Evolutionary conservation across 1,140 invertebrate species (phyloP).

Genomic region (Drosophila guanche): DNA sequence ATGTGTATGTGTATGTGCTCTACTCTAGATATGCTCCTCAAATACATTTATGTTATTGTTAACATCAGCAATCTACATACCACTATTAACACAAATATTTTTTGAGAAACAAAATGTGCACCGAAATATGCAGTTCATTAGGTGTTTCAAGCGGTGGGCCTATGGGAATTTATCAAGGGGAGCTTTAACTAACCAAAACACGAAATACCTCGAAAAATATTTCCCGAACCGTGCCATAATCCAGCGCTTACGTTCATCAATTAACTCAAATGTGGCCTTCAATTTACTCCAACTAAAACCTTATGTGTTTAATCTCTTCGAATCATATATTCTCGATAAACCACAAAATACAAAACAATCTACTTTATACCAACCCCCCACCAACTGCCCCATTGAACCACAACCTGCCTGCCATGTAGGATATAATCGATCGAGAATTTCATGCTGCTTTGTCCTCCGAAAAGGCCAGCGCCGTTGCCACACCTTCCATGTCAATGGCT

Average conservation of each 20-base stretch:
- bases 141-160: not conserved
- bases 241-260: slow-evolving; percentile 10
- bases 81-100: not conserved
- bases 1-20: not conserved
- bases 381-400: slow-evolving; percentile 53
- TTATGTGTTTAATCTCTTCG: slow-evolving; percentile 46
- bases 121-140: slow-evolving; percentile 1
- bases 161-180: not conserved
- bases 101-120: too few species aligned
- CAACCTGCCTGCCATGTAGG: slow-evolving; percentile 63
- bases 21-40: slow-evolving; percentile 9
- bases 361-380: slow-evolving; percentile 41
- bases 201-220: not conserved
- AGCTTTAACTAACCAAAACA: not conserved
- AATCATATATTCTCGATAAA: slow-evolving; percentile 41
- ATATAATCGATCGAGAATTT: slow-evolving; percentile 83
- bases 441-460: slow-evolving; percentile 82
- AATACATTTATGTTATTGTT: slow-evolving; percentile 29
- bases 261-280: slow-evolving; percentile 37
- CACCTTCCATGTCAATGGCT: slow-evolving; percentile 56
- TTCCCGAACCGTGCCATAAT: slow-evolving; percentile 8
- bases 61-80: slow-evolving; percentile 16
- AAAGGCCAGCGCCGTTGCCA: slow-evolving; percentile 72
- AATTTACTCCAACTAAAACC: slow-evolving; percentile 44
- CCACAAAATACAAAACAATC: slow-evolving; percentile 32